A percentile compares a stretch with the other conserved stretches of the same genome.
Conservation (phyloP, 2,797 vertebrate species). For the Kryptolebias ocellatus region DNA sequence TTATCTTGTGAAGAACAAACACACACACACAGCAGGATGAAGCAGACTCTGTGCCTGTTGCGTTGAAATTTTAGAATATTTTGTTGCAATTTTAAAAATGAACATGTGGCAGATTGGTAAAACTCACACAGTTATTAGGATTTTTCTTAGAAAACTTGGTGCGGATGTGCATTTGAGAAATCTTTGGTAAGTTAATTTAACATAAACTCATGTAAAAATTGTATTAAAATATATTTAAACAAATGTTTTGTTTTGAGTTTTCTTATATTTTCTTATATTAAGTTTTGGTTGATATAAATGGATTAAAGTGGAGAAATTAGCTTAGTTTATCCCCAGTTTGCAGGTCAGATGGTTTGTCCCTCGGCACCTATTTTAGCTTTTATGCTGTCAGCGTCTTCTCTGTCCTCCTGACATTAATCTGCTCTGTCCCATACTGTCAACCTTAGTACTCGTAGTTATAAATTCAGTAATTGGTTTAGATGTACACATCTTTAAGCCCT, state of each 20-base stretch:
- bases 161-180: background rate
- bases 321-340: constrained; percentile 42
- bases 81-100: constrained; percentile 14
- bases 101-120: background rate
- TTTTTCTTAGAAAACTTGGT: constrained; percentile 1
- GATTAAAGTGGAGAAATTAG: constrained; percentile 15
- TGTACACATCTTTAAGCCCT: constrained; percentile 57
- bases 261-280: background rate
- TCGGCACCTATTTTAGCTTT: constrained; percentile 44
- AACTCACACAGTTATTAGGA: background rate
- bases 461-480: constrained; percentile 70
- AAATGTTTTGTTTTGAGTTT: constrained; percentile 1
- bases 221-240: background rate
- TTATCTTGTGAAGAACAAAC: constrained; percentile 70
- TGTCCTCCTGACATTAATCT: constrained; percentile 56
- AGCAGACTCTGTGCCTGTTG: constrained; percentile 62
- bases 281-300: background rate
- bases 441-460: constrained; percentile 50
- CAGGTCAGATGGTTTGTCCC: constrained; percentile 33
- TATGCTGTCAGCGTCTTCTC: constrained; percentile 47
- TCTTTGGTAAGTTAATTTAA: background rate
- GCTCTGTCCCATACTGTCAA: constrained; percentile 56
- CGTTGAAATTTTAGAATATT: constrained; percentile 46
- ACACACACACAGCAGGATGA: constrained; percentile 47
- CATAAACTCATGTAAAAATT: background rate